These are phyloP conservation scores for Xiphorhynchus elegans DNA, from an alignment of 2,113 vertebrate genomes.

Conservation along the genomic window DNA sequence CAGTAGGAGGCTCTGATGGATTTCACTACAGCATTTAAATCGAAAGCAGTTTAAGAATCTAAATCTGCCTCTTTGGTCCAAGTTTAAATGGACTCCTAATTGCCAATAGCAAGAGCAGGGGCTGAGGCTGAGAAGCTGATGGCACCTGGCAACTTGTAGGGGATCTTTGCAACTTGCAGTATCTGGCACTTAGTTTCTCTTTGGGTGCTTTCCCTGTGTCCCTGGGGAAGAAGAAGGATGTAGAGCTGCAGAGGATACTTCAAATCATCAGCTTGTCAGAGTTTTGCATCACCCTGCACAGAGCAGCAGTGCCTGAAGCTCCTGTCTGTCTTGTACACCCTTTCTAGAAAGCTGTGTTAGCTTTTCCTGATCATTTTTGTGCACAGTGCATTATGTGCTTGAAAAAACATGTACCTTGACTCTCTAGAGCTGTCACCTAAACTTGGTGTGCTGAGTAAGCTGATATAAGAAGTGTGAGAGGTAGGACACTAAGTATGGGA, in stretches of 20 bases:
- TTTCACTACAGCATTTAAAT: not conserved
- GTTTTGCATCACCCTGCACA: not conserved
- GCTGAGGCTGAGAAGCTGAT: not conserved
- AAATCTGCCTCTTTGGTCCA: not conserved
- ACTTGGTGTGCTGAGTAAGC: not conserved
- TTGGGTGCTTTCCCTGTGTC: accelerated
- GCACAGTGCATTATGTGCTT: not conserved
- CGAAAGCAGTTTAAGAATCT: not conserved
- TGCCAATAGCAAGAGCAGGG: not conserved
- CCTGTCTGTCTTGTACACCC: not conserved
- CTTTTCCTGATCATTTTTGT: not conserved
- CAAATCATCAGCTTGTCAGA: not conserved
- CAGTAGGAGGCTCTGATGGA: slow-evolving; percentile 14
- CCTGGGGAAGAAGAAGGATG: not conserved
- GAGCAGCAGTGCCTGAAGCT: not conserved
- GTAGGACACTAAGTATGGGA: not conserved
- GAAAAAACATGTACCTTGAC: accelerated
- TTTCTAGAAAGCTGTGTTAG: not conserved
- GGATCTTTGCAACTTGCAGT: not conserved
- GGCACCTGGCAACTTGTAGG: not conserved
- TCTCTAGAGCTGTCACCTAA: not conserved
- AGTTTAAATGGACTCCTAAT: not conserved
- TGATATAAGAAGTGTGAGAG: not conserved
- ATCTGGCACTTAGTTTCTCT: not conserved
- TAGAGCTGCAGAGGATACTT: not conserved